Evolutionary conservation across 2,113 vertebrate genomes (phyloP).

Genomic region (Microtus montanus): DNA sequence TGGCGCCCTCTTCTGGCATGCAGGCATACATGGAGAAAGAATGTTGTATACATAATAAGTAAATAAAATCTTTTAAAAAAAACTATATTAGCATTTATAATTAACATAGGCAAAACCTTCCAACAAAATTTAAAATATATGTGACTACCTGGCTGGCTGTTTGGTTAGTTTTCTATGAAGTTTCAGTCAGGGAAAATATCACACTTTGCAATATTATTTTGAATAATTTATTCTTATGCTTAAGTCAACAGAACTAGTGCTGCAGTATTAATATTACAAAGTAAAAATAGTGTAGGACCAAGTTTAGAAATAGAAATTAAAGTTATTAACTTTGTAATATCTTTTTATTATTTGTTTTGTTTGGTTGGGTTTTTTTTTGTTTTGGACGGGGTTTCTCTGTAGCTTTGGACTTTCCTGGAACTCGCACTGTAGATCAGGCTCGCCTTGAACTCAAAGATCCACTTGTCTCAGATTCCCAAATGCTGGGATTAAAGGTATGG

Average conservation of each 20-base stretch:
- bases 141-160: neutral
- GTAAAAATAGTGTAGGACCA: constrained; percentile 1
- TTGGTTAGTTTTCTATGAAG: neutral
- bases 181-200: neutral
- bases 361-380: too few relatives aligned
- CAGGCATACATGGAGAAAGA: too few relatives aligned
- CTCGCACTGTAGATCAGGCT: too few relatives aligned
- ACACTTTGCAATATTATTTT: constrained; percentile 9
- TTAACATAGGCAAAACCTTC: constrained; percentile 24
- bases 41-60: too few relatives aligned
- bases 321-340: constrained; percentile 17
- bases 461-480: too few relatives aligned
- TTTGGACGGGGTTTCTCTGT: too few relatives aligned
- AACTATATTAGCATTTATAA: neutral
- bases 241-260: neutral
- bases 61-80: neutral
- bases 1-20: too few relatives aligned
- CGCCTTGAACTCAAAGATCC: too few relatives aligned
- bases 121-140: constrained; percentile 26
- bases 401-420: too few relatives aligned
- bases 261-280: neutral
- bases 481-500: too few relatives aligned
- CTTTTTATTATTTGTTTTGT: neutral
- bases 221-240: constrained; percentile 39
- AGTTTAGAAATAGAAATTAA: constrained; percentile 47